Percentiles rank a stretch among this genome's conserved stretches.
phyloP scores from a whole-genome alignment of 2,797 vertebrate species.

The Scyliorhinus canicula region DNA sequence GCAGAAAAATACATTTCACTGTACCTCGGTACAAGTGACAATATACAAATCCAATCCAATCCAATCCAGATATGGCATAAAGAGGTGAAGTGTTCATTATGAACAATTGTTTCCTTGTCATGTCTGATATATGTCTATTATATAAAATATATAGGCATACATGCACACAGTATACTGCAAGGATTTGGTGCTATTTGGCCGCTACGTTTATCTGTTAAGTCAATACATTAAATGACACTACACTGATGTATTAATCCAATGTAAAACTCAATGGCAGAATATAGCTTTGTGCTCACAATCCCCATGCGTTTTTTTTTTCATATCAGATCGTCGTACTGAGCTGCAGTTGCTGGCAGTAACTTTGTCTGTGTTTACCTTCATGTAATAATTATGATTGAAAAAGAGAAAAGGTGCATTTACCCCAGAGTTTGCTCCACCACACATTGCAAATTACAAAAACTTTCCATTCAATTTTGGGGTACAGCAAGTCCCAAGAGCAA shows the following conservation, averaged over 20 bases:
- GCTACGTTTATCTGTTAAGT: not conserved
- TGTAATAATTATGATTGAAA: not conserved
- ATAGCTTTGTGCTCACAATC: not conserved
- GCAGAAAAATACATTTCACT: no score
- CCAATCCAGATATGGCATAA: no score
- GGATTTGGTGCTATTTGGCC: not conserved
- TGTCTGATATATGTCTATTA: no score
- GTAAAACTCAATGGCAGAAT: not conserved
- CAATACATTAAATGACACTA: not conserved
- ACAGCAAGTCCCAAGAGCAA: not conserved
- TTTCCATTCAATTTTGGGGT: not conserved
- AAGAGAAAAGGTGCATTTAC: not conserved
- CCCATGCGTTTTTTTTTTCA: not conserved
- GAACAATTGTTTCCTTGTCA: constrained; percentile 3
- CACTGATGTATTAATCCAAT: not conserved
- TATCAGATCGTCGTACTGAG: not conserved
- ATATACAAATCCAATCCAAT: no score
- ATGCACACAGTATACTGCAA: no score
- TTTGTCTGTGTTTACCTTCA: not conserved
- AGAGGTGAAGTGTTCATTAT: not conserved
- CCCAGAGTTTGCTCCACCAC: not conserved
- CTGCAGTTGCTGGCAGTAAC: not conserved
- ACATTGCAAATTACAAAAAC: not conserved
- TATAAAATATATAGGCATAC: no score
- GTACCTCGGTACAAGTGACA: no score